Base-by-base conservation (phyloP, 2,888 invertebrate species). In the Pristionchus fissidentatus region DNA sequence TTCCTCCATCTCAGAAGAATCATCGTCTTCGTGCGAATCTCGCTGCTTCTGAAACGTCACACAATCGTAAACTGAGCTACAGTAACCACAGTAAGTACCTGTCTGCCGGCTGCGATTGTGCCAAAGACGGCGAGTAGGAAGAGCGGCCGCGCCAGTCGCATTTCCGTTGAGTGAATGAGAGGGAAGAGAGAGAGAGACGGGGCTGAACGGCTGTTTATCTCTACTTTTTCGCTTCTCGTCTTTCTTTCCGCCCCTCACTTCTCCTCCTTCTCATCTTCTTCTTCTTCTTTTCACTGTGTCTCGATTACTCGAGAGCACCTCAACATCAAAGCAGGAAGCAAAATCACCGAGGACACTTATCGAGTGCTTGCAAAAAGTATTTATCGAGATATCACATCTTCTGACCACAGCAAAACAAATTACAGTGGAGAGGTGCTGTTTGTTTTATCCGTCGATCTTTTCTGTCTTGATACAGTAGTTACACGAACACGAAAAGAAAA, bases 181-280 rank as follows among this genome's bases (percentile, higher is more conserved):
- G 32, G 19, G 5, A 22, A 5, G 49, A 49, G n/a, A 60, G 60
- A 10, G n/a, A 3, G 38, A n/a, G 57, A 32, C 19, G 26, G 19
- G 52, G 38, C 41, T 38, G 79, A 79, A 79, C 79, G 82, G 78
- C 83, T 84, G 84, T 85, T 84, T 78, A 66, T 81, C 83, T 79
- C 85, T 82, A 73, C 70, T 75, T 81, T 84, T 52, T 83, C 83
- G 26, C 85, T 80, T 75, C 78, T 84, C 77, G 62, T 80, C 70
- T 57, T 43, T 84, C 70, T 77, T 75, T 80, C 29, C 66, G 57
- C 66, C 80, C 29, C 62, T 66, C 66, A n/a, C n/a, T n/a, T n/a
- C n/a, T n/a, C n/a, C n/a, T n/a, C n/a, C n/a, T n/a, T n/a, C n/a
- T n/a, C n/a, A n/a, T 66, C 43, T 83, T 49, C 55, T 66, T 62